phyloP scores from a whole-genome alignment of 1,140 invertebrate species.

The Tetranychus urticae region DNA sequence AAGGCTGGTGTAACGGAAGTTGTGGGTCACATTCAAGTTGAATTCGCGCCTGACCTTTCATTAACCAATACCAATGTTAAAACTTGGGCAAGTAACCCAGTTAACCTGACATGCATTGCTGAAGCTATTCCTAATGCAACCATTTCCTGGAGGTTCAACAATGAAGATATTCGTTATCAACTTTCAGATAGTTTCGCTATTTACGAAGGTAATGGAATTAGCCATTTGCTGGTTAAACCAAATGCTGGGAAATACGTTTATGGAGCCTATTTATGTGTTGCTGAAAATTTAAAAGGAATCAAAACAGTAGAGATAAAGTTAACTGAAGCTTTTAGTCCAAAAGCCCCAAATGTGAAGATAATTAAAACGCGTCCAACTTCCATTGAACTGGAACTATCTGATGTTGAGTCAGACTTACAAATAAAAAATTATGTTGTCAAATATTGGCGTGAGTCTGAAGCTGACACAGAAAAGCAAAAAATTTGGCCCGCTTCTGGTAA shows the following conservation, averaged over 20 bases:
- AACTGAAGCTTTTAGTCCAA: neutral
- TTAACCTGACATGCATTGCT: slow-evolving; percentile 65
- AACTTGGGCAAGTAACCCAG: slow-evolving; percentile 48
- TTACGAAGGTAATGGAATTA: slow-evolving; percentile 5
- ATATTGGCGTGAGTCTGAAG: neutral
- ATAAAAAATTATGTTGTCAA: neutral
- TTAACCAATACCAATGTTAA: slow-evolving; percentile 24
- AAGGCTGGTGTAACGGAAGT: slow-evolving; percentile 18
- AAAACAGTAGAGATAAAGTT: neutral
- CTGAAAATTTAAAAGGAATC: neutral
- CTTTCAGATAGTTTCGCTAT: slow-evolving; percentile 24
- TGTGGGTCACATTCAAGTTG: slow-evolving; percentile 30
- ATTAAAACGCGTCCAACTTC: neutral
- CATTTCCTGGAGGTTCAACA: slow-evolving; percentile 45
- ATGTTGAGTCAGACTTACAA: neutral
- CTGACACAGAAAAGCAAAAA: neutral
- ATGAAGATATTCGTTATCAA: slow-evolving; percentile 16
- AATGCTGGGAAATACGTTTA: neutral
- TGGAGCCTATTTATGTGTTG: neutral
- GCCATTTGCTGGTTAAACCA: neutral
- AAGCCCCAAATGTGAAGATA: neutral
- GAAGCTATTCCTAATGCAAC: slow-evolving; percentile 76
- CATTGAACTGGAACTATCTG: neutral
- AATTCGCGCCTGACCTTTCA: slow-evolving; percentile 6
- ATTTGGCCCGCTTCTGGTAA: slow-evolving; percentile 7